Base-by-base conservation (phyloP, 2,888 invertebrate species). In the Drosophila prolongata region DNA sequence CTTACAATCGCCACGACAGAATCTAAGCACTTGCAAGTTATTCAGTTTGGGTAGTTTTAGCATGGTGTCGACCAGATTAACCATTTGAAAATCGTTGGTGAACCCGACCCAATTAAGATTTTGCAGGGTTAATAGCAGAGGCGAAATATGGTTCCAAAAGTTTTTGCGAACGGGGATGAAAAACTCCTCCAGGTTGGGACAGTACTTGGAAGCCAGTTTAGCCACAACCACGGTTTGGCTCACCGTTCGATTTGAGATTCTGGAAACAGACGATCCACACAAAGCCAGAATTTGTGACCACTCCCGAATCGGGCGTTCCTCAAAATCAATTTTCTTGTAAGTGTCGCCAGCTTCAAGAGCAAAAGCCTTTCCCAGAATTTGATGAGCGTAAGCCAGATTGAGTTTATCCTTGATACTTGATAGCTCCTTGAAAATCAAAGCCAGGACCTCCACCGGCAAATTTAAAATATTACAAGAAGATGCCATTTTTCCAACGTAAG, bases 151-250 rank as follows among this genome's bases (percentile, higher is more conserved):
- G 3, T 34, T 40, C 58, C 56, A 58, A 11, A 19, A 40, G 11
- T 19, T 1, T 11, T n/a, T 40, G 40, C 56, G 38, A 10, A 42
- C 40, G 19, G 30, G 14, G 2, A 42, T 4, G n/a, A 34, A 42
- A 19, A 55, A 19, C 40, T 58, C 58, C 42, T 59, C 6, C 34
- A 56, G 5, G 11, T 59, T 57, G 30, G 42, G 57, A 14, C 58
- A 59, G 57, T 19, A 34, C 16, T 13, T 42, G 30, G 34, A 24
- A 19, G 57, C 59, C 13, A 56, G 2, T 5, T 30, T 54, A 1
- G n/a, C 1, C 6, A 42, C 14, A 13, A 1, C 10, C 6, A 27
- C 4, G 24, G 16, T 10, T 10, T 9, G 14, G 6, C 2, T 6
- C 1, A n/a, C 13, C 0, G 1, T 4, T 6, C 0, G 2, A 3